Percentiles rank a stretch among this genome's conserved stretches.
Conservation (phyloP, 2,113 vertebrate genomes). For the Platysteira castanea region DNA sequence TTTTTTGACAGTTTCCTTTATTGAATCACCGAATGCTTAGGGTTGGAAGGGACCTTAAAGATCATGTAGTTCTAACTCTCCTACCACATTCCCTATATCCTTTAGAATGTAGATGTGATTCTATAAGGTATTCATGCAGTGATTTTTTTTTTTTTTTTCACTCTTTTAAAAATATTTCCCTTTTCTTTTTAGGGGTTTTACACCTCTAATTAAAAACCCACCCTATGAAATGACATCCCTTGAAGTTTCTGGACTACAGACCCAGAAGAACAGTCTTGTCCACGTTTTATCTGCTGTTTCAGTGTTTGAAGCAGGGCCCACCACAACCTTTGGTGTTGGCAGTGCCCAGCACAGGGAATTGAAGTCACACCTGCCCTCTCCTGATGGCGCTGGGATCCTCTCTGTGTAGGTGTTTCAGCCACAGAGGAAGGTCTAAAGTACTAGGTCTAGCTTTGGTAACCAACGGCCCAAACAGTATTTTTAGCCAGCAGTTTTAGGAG, state of each 20-base stretch:
- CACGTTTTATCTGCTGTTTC: neutral
- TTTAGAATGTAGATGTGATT: neutral
- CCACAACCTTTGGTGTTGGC: neutral
- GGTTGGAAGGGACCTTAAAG: neutral
- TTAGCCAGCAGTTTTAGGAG: neutral
- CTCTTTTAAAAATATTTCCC: neutral
- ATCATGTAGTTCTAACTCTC: neutral
- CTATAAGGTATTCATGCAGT: neutral
- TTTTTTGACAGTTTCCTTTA: neutral
- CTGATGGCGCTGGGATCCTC: rapidly evolving
- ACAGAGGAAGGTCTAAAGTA: rapidly evolving
- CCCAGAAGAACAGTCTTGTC: neutral
- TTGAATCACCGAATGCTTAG: neutral
- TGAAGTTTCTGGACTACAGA: neutral
- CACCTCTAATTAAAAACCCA: neutral
- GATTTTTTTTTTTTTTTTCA: too few species aligned
- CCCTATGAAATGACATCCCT: neutral
- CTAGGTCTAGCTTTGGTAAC: neutral
- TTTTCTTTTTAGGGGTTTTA: neutral
- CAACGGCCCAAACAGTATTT: neutral
- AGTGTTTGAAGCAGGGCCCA: neutral
- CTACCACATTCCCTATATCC: neutral
- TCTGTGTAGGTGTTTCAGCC: neutral
- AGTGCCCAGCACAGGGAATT: neutral
- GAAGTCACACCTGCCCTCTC: neutral